Base-by-base conservation (phyloP, 2,888 invertebrate species). In the Sipunculus nudus region DNA sequence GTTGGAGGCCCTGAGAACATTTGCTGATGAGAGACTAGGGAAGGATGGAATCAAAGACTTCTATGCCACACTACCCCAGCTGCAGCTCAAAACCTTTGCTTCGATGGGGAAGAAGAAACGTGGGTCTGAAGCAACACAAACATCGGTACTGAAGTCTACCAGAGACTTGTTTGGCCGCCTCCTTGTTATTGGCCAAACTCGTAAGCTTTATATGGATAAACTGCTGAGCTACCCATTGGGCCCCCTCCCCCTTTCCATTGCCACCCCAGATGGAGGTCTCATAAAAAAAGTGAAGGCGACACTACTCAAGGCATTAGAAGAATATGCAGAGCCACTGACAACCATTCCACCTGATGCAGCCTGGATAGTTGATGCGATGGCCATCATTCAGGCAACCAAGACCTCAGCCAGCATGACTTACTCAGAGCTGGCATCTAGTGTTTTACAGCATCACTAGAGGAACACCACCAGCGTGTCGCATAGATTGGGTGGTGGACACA, bases 111-210 rank as follows among this genome's bases (percentile, higher is more conserved):
- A n/a, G n/a, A n/a, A n/a, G n/a, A n/a, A n/a, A n/a, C n/a, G n/a
- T n/a, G n/a, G n/a, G n/a, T n/a, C n/a, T n/a, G n/a, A n/a, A n/a
- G n/a, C n/a, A n/a, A n/a, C n/a, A n/a, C n/a, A n/a, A n/a, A 19
- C 13, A 16, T 13, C 8, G 10, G 43, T 43, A 43, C 43, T 43
- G 16, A 10, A 43, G 21, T 43, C 43, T 19, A 43, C 43, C 13
- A 43, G 43, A 43, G 43, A 43, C 8, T 16, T 43, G 21, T 43
- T 43, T 43, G 43, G 43, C 8, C 43, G 43, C 21, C 43, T 43
- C 13, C 21, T 43, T 8, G 43, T 43, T 8, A 43, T 43, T 19
- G 43, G 43, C 19, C 43, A 43, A 43, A 43, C 16, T 21, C 43
- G 21, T 43, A 21, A 43, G 10, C 13, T 43, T 8, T 19, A 13